Evolutionary conservation across 2,113 vertebrate genomes (phyloP).

Genomic region (Donacobius atricapilla): DNA sequence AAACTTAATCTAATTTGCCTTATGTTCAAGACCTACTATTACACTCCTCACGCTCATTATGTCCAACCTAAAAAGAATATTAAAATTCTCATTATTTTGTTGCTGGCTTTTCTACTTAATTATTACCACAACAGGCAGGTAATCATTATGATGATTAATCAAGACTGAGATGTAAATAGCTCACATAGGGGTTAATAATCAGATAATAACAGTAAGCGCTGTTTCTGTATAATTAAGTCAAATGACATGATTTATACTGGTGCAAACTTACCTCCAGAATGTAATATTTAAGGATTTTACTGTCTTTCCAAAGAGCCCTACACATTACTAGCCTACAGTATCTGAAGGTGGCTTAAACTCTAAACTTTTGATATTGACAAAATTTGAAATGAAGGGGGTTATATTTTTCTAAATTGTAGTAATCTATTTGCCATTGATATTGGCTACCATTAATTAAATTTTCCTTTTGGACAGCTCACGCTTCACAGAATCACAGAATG

Average conservation of each 20-base stretch:
- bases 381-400: not conserved
- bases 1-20: slow-evolving; percentile 18
- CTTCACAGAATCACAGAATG: not conserved
- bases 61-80: not conserved
- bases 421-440: not conserved
- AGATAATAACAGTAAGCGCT: slow-evolving; percentile 19
- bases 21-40: not conserved
- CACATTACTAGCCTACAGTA: not conserved
- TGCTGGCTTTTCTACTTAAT: slow-evolving; percentile 36
- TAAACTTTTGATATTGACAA: not conserved
- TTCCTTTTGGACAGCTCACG: not conserved
- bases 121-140: slow-evolving; percentile 41
- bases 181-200: slow-evolving; percentile 42
- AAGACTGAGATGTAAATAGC: slow-evolving; percentile 32
- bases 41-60: not conserved
- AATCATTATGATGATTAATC: slow-evolving; percentile 43
- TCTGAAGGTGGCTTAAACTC: not conserved
- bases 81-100: slow-evolving; percentile 35
- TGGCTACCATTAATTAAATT: not conserved
- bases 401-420: not conserved
- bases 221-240: slow-evolving; percentile 35
- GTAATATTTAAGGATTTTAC: not conserved
- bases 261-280: not conserved
- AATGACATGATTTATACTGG: slow-evolving; percentile 27
- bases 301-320: not conserved